Evolutionary conservation across 1,140 invertebrate species (phyloP), one percentile per base, ranked within the genome.

Genomic region (Amphibalanus amphitrite): DNA sequence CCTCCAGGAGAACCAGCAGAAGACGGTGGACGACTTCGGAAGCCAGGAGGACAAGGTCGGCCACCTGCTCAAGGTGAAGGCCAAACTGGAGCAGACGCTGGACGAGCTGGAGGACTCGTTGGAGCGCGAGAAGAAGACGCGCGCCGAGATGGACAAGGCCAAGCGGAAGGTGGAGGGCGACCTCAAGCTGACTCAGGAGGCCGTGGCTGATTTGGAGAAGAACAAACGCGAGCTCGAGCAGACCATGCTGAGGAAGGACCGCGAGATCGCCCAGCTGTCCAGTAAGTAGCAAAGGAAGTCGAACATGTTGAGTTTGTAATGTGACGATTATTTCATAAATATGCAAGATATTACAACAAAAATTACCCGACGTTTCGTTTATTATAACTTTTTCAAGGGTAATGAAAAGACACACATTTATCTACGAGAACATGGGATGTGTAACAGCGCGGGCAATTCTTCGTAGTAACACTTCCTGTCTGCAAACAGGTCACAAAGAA

Each of bases 211-310:
- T 69, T 76, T 98, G 76, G 95, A 97, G 82, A 89, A 93, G 79
- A 93, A 95, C 85, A 98, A 97, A 85, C 93, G 96, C 82, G 96
- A 98, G 82, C 84, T 98, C 70, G 96, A 98, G 84, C 93, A 96
- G 81, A 92, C 90, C 80, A 91, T 95, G 78, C 91, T 93, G 82
- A 90, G 92, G 82, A 98, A 97, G 84, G 95, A 98, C 84, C 93
- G 94, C 84, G 96, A 98, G 84, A 88, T 97, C 80, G 90, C 89
- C 59, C 93, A 91, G 72, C 85, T 98, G 75, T 91, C 91, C 76
- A 90, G 92, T 84, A 96, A 97, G 83, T 28, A 28, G 6, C 33
- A n/a, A n/a, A n/a, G n/a, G n/a, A n/a, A n/a, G n/a, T n/a, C n/a
- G n/a, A n/a, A n/a, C n/a, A n/a, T n/a, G n/a, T n/a, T n/a, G n/a